Conservation (phyloP, 2,797 vertebrate species). For the Sciurus vulgaris region DNA sequence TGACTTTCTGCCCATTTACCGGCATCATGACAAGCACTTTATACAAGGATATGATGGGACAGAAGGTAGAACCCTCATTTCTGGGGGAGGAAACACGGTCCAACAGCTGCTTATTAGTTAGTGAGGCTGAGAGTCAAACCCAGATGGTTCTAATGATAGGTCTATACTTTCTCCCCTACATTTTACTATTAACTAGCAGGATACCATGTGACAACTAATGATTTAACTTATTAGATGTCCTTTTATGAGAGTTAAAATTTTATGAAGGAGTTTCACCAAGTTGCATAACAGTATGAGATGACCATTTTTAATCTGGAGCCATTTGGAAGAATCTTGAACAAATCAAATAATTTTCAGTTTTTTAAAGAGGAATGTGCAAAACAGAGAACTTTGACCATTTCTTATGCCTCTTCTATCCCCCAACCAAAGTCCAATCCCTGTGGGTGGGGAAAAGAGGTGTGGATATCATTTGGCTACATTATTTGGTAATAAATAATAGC, state of each 20-base stretch:
- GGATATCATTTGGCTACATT: not conserved
- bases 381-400: not conserved
- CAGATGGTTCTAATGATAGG: not conserved
- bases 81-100: not conserved
- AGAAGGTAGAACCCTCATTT: not conserved
- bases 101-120: not conserved
- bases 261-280: not conserved
- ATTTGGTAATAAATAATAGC: not conserved
- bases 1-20: not conserved
- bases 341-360: constrained; percentile 37
- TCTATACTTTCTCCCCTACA: not conserved
- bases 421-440: not conserved
- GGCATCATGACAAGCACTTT: not conserved
- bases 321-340: not conserved
- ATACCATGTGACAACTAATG: not conserved
- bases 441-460: not conserved
- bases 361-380: constrained; percentile 13
- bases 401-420: not conserved
- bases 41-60: not conserved
- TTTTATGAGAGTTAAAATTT: not conserved
- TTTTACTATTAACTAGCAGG: not conserved
- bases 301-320: constrained; percentile 9
- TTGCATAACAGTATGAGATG: not conserved
- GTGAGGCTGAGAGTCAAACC: not conserved
- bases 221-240: not conserved